Evolutionary conservation across 2,888 invertebrate genomes (phyloP), one percentile per base, ranked within the genome.

Genomic region (Catocala fraxini): DNA sequence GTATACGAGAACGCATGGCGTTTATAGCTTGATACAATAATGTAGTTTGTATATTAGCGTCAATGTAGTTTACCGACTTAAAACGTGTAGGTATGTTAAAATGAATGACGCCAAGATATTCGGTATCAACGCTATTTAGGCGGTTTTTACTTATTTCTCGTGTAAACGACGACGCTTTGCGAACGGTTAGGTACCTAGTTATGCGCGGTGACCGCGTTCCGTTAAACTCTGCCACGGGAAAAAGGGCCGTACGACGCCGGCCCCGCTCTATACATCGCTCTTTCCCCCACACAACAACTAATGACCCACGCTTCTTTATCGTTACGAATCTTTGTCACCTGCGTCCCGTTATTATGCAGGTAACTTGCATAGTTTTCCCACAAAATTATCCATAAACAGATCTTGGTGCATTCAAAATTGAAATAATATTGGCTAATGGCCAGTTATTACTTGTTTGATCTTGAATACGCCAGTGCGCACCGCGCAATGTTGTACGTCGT

Each of bases 261-360:
- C 87, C 84, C 84, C 86, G 83, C 86, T 87, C 83, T 82, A 83
- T 84, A 82, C 84, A 79, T 77, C 80, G 86, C 85, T 88, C 84
- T 87, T 89, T 89, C 86, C 87, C 88, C 85, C 88, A 81, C 84
- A 81, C 79, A 84, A 84, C 75, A 74, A 73, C 82, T 88, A 90
- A 90, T 90, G 92, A 89, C 89, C 90, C 92, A 90, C 91, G 91
- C 90, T 89, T 88, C 87, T 90, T 89, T 88, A 91, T 89, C 89
- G 89, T 87, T 84, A 85, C 85, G 83, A 85, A 89, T 89, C 84
- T 87, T 90, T 89, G 89, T 91, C 92, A 91, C 91, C 91, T 90
- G 91, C 89, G 85, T 80, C 81, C 85, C 86, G 85, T 86, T 90
- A 87, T 85, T 83, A 85, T 83, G 73, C 76, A 82, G 77, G 77